These are phyloP conservation scores for Misgurnus anguillicaudatus DNA, from an alignment of 2,113 vertebrate genomes.

Conservation along the genomic window DNA sequence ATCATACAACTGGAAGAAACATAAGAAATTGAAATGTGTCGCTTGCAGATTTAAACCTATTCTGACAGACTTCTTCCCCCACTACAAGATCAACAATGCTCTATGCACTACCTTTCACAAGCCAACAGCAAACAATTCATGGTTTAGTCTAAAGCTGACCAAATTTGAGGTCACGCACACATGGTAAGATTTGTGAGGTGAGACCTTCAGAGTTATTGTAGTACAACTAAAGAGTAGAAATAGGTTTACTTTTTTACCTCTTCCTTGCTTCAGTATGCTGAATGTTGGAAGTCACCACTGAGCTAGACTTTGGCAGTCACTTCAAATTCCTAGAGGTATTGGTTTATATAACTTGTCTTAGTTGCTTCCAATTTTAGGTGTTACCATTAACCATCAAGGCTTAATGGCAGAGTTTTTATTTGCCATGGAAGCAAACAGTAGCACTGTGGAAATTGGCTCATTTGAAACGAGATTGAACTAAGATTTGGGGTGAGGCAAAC, in stretches of 20 bases:
- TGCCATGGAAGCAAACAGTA: constrained; percentile 16
- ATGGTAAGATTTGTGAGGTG: too few species aligned
- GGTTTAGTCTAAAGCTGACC: constrained; percentile 51
- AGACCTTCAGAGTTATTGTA: too few species aligned
- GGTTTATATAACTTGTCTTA: constrained; percentile 28
- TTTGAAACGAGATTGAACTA: constrained; percentile 16
- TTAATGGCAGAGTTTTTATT: not conserved
- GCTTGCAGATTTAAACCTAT: constrained; percentile 43
- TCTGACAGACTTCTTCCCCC: not conserved
- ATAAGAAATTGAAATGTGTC: not conserved
- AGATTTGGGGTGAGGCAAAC: constrained; percentile 26
- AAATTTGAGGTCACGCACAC: constrained; percentile 28
- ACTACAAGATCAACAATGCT: constrained; percentile 4
- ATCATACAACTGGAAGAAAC: constrained; percentile 82
- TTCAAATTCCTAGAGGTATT: constrained; percentile 28
- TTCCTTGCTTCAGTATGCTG: constrained; percentile 1
- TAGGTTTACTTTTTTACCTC: not conserved
- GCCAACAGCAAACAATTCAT: not conserved
- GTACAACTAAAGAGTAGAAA: too few species aligned
- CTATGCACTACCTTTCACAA: constrained; percentile 42
- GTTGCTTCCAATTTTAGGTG: constrained; percentile 26
- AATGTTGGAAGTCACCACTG: not conserved
- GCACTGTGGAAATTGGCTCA: not conserved
- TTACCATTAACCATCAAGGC: constrained; percentile 5
- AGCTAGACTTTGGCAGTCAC: constrained; percentile 24